These are phyloP conservation scores for Anomalospiza imberbis DNA, from an alignment of 2,797 vertebrate species.

Conservation along the genomic window DNA sequence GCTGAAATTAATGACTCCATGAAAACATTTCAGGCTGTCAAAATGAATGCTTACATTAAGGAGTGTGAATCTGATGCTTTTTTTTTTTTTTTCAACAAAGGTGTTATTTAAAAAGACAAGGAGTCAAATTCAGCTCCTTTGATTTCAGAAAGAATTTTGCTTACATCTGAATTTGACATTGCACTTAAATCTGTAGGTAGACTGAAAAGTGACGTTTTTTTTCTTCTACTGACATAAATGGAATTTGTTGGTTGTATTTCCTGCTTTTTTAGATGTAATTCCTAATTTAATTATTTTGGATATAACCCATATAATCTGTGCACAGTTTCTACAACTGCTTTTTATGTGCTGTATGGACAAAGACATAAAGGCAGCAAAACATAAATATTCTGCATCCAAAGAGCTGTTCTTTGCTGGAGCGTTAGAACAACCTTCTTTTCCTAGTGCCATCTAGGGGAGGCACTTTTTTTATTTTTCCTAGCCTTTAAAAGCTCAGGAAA, in stretches of 20 bases:
- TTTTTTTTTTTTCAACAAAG: background rate
- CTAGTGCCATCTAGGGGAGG: background rate
- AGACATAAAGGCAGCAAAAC: background rate
- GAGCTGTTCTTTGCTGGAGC: background rate
- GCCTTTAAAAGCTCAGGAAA: background rate
- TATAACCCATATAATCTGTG: background rate
- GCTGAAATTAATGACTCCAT: background rate
- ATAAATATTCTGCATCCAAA: background rate
- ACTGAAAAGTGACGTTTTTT: background rate
- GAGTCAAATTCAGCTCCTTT: background rate
- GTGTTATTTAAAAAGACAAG: background rate
- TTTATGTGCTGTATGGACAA: accelerated
- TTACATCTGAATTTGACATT: background rate
- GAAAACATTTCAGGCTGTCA: background rate
- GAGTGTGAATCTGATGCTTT: background rate
- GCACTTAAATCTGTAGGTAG: background rate
- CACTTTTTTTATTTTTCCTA: background rate
- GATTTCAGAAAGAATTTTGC: background rate
- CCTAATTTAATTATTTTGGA: background rate
- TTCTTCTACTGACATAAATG: background rate
- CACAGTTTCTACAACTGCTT: background rate
- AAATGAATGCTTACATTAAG: background rate
- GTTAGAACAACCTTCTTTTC: background rate
- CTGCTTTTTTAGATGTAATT: background rate
- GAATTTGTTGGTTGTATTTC: background rate